Conservation (phyloP, 2,113 vertebrate genomes). For the Sceloporus undulatus region DNA sequence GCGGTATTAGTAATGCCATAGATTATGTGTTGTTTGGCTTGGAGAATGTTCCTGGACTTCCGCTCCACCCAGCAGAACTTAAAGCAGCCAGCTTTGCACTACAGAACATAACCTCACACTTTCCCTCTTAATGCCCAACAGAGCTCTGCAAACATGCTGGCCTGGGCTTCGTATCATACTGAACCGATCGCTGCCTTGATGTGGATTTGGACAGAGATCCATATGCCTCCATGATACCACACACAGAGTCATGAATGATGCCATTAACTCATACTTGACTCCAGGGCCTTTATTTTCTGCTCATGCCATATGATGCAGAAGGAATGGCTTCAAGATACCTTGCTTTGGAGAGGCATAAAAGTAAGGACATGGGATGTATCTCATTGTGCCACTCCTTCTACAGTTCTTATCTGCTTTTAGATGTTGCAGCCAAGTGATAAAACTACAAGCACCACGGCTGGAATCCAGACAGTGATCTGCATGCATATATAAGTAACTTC, state of each 20-base stretch:
- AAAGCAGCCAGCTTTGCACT: conserved; percentile 42
- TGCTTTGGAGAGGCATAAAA: background rate
- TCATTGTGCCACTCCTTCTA: background rate
- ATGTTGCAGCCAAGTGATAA: background rate
- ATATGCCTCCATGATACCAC: conserved; percentile 55
- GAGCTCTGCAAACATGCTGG: conserved; percentile 56
- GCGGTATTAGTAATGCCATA: conserved; percentile 39
- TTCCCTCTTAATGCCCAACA: conserved; percentile 59
- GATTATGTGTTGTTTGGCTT: conserved; percentile 47
- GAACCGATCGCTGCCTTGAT: conserved; percentile 65
- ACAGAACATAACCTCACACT: conserved; percentile 52
- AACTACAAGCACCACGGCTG: no score
- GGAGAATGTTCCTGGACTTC: conserved; percentile 29
- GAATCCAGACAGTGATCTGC: no score
- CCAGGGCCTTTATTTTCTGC: background rate
- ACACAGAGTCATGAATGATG: conserved; percentile 29
- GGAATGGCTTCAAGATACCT: background rate
- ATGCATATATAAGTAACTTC: no score
- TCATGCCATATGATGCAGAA: background rate
- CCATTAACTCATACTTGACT: conserved; percentile 29
- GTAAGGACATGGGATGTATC: no score
- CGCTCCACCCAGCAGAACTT: conserved; percentile 53
- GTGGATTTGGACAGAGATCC: conserved; percentile 58
- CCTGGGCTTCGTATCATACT: conserved; percentile 46
- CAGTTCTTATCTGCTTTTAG: background rate